Evolutionary conservation across 2,888 invertebrate species (phyloP).

Genomic region (Ophion obscuratus): DNA sequence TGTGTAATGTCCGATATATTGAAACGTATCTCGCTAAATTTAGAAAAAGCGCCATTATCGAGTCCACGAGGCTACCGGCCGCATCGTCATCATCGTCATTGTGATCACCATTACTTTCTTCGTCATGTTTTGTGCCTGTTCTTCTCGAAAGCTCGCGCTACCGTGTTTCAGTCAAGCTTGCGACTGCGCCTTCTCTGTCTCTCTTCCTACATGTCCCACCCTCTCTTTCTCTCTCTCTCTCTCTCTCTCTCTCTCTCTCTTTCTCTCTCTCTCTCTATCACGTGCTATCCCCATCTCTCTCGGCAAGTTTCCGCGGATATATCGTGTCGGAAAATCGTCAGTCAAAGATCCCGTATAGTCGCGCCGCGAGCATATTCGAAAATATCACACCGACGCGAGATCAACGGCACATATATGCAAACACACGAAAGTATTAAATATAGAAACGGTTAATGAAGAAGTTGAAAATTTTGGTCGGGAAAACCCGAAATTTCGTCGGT

Average conservation of each 20-base stretch:
- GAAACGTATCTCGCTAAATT: slow-evolving; percentile 64
- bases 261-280: slow-evolving; percentile 19
- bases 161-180: slow-evolving; percentile 33
- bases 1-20: not conserved
- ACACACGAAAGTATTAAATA: not conserved
- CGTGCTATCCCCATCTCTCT: slow-evolving; percentile 10
- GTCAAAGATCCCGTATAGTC: slow-evolving; percentile 64
- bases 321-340: slow-evolving; percentile 61
- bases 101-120: slow-evolving; percentile 39
- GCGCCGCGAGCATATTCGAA: slow-evolving; percentile 47
- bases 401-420: slow-evolving; percentile 5
- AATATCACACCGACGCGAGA: slow-evolving; percentile 42
- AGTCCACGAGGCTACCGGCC: slow-evolving; percentile 51
- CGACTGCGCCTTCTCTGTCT: slow-evolving; percentile 41
- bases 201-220: slow-evolving; percentile 16
- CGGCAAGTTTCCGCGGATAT: slow-evolving; percentile 32
- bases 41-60: slow-evolving; percentile 66
- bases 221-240: slow-evolving; percentile 4
- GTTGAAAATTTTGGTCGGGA: slow-evolving; percentile 26
- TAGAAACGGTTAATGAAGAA: slow-evolving; percentile 26
- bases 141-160: slow-evolving; percentile 59
- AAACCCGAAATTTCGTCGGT: slow-evolving; percentile 27
- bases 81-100: slow-evolving; percentile 40
- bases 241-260: slow-evolving; percentile 20
- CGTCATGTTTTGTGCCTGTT: slow-evolving; percentile 31